Base-by-base conservation (phyloP, 1,140 invertebrate genomes). In the Oedothorax gibbosus region DNA sequence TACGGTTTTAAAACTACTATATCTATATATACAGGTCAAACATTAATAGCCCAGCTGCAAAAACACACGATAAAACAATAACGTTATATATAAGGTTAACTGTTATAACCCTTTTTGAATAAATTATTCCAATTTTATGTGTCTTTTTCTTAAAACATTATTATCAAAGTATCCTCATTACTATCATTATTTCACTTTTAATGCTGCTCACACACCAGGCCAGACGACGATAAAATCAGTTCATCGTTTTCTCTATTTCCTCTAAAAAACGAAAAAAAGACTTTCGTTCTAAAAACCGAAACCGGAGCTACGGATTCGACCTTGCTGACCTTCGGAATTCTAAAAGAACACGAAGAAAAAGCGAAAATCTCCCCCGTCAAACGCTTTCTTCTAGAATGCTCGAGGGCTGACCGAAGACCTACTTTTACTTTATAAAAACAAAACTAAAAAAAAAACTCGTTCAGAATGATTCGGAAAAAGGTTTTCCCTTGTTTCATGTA, bases 391-490 rank as follows among this genome's bases (percentile, higher is more conserved):
- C 35, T 68, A 12, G 66, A 65, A 65, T 18, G 56, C 21, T 62
- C 54, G n/a, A 20, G n/a, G 54, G 75, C 50, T 65, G 75, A 15
- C 62, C 50, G 21, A 7, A 65, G 75, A 78, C 75, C 75, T 78
- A 78, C 75, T 78, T 78, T 62, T 20, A 10, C 15, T 35, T 35
- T 35, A 35, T 35, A 35, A 35, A 35, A 35, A 35, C 35, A 35
- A 35, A 35, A 35, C 35, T 35, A 35, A 35, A 35, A 35, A 1
- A 49, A 68, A 54, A 76, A 60, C 56, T 76, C 73, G 56, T 76
- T 54, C 54, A 57, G 11, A 21, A 15, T 75, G 18, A 35, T 53
- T 21, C 54, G 54, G 7, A 20, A 66, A 62, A 14, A 9, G 54
- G 12, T 75, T 53, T 9, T 62, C 35, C 51, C 53, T 65, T 62